Base-by-base conservation (phyloP, 2,888 invertebrate genomes). In the Drosophila sordidapex region DNA sequence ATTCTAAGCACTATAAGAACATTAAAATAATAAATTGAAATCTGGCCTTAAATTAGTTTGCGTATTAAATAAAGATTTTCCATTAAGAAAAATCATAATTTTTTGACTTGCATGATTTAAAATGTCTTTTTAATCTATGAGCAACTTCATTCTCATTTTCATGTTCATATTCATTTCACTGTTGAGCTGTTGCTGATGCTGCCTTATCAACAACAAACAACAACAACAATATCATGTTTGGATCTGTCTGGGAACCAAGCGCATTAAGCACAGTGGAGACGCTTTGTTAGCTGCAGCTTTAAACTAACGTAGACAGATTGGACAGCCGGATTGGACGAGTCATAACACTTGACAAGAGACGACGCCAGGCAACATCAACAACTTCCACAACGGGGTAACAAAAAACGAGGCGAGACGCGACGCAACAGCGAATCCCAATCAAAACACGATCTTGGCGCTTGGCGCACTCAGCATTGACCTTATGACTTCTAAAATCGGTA, bases 401-500 rank as follows among this genome's bases (percentile, higher is more conserved):
- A 66, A 81, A 81, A 74, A 8, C 27, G 27, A 29, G 46, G 46
- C 21, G 46, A 46, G 25, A 46, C 21, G 46, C 46, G 21, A 25
- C 7, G 21, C 74, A 70, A 61, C 74, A 53, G 52, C 57, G 79
- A 72, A 60, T 76, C 81, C 70, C 87, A 85, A 85, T 85, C 87
- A 83, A 87, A 85, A 85, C 85, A 85, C 85, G 85, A 85, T 85
- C 87, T 87, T 83, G 83, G 83, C 75, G 81, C 82, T 74, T 84
- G 76, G 76, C 73, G 77, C 82, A 81, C 81, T 79, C 90, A 90
- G 80, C 90, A 91, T 91, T 91, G 90, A 91, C 90, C 90, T 90
- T 90, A 89, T 87, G 91, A 85, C 90, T 90, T 88, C 91, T 90
- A 90, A 91, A 90, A 91, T 90, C 89, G 91, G 87, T 90, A 91